A percentile compares a stretch with the other conserved stretches of the same genome.
phyloP scores from a whole-genome alignment of 1,140 invertebrate genomes.

The Cyclargus thomasi region DNA sequence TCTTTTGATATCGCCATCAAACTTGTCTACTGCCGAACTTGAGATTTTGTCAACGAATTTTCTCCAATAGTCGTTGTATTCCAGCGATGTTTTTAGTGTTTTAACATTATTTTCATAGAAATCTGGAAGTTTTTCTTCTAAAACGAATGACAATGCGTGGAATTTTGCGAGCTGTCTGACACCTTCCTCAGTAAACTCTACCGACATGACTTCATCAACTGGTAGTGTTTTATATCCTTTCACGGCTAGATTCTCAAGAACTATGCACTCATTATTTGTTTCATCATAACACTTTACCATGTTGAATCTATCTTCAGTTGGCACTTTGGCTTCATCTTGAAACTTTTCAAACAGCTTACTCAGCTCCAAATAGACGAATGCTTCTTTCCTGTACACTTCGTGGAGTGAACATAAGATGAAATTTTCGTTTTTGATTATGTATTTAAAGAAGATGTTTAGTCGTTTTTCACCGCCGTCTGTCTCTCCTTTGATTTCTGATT shows the following conservation, averaged over 20 bases:
- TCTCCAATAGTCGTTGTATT: conserved; percentile 40
- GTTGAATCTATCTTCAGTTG: conserved; percentile 38
- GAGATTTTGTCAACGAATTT: conserved; percentile 39
- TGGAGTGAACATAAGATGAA: conserved; percentile 40
- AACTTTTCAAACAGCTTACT: conserved; percentile 35
- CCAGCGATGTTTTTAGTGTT: conserved; percentile 38
- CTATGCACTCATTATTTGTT: conserved; percentile 37
- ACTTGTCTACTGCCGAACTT: conserved; percentile 27
- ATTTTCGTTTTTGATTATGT: conserved; percentile 37
- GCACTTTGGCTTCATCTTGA: conserved; percentile 38
- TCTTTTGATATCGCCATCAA: conserved; percentile 33
- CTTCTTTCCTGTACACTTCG: conserved; percentile 40
- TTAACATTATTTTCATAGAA: conserved; percentile 45
- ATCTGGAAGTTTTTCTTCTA: conserved; percentile 35
- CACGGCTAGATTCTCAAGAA: conserved; percentile 48
- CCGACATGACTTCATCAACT: conserved; percentile 39
- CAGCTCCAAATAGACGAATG: conserved; percentile 42
- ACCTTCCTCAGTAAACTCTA: conserved; percentile 40
- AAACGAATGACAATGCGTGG: conserved; percentile 46
- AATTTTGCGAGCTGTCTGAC: conserved; percentile 50
- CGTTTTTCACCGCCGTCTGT: conserved; percentile 28
- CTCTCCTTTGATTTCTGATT: conserved; percentile 26
- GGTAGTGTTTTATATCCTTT: conserved; percentile 40
- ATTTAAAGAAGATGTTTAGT: conserved; percentile 48
- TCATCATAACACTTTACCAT: conserved; percentile 43